A percentile compares a stretch with the other conserved stretches of the same genome.
These are phyloP conservation scores for Acarapis woodi DNA, from an alignment of 1,140 invertebrate genomes.

Conservation along the genomic window DNA sequence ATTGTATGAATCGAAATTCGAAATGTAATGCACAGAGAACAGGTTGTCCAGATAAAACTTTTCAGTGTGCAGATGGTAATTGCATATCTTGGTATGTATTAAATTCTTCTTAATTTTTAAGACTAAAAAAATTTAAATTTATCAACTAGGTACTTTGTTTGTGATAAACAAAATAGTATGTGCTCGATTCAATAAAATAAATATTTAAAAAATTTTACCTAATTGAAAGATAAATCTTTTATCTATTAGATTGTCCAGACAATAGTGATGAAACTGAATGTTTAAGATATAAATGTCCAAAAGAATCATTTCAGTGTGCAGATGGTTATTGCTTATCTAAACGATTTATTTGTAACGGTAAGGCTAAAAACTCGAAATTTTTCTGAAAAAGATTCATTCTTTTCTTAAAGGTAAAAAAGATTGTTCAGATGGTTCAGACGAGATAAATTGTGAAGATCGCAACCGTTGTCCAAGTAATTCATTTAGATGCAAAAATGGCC, in stretches of 20 bases:
- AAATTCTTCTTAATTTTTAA: no score
- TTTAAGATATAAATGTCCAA: no score
- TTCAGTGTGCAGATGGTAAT: constrained; percentile 26
- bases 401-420: no score
- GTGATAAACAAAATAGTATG: constrained; percentile 16
- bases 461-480: no score
- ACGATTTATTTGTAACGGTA: no score
- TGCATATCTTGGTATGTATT: constrained; percentile 19
- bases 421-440: constrained; percentile 17
- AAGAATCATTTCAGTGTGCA: constrained; percentile 13
- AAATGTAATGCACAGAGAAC: constrained; percentile 28
- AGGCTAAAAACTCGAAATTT: not conserved
- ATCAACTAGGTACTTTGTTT: constrained; percentile 19
- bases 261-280: no score
- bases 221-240: no score
- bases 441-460: constrained; percentile 11
- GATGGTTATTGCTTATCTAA: no score
- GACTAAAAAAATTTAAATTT: no score
- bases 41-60: constrained; percentile 49
- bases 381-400: no score
- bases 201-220: constrained; percentile 6
- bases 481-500: constrained; percentile 46
- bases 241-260: no score
- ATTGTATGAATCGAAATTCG: constrained; percentile 29
- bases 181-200: no score